Conservation (phyloP, 1,140 invertebrate genomes). For the Drosophila yakuba region DNA sequence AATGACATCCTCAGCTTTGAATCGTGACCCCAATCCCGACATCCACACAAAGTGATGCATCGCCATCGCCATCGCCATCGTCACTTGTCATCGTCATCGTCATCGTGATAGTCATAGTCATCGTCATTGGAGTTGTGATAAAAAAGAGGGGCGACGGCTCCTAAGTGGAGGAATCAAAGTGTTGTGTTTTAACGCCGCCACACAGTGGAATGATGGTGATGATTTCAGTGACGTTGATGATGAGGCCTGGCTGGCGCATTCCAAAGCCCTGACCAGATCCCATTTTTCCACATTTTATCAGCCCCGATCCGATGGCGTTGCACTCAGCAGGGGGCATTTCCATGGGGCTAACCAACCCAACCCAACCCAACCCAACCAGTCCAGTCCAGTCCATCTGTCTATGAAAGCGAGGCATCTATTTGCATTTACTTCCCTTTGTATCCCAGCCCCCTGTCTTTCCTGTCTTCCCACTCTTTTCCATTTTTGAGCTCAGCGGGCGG, state of each 20-base stretch:
- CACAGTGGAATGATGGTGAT: constrained; percentile 6
- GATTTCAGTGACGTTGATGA: constrained; percentile 22
- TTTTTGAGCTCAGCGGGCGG: constrained; percentile 20
- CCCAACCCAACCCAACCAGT: too few relatives aligned
- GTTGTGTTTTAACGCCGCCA: constrained; percentile 9
- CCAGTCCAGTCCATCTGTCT: constrained; percentile 34
- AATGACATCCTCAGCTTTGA: too few relatives aligned
- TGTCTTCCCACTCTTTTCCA: neutral
- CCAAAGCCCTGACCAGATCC: neutral
- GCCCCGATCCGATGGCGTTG: constrained; percentile 27
- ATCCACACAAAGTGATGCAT: constrained; percentile 14
- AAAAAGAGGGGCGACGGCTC: neutral
- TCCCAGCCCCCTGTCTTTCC: neutral
- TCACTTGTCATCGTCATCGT: neutral
- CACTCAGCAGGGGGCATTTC: constrained; percentile 38
- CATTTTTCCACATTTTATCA: constrained; percentile 10
- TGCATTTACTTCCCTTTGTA: constrained; percentile 52
- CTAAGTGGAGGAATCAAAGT: constrained; percentile 1
- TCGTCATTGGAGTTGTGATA: neutral
- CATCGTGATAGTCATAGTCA: too few relatives aligned
- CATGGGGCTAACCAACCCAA: constrained; percentile 1
- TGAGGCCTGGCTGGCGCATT: constrained; percentile 14
- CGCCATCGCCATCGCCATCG: too few relatives aligned
- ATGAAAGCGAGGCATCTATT: constrained; percentile 51
- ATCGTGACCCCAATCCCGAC: constrained; percentile 2